These are phyloP conservation scores for Zootoca vivipara DNA, from an alignment of 2,113 vertebrate genomes.

Conservation along the genomic window DNA sequence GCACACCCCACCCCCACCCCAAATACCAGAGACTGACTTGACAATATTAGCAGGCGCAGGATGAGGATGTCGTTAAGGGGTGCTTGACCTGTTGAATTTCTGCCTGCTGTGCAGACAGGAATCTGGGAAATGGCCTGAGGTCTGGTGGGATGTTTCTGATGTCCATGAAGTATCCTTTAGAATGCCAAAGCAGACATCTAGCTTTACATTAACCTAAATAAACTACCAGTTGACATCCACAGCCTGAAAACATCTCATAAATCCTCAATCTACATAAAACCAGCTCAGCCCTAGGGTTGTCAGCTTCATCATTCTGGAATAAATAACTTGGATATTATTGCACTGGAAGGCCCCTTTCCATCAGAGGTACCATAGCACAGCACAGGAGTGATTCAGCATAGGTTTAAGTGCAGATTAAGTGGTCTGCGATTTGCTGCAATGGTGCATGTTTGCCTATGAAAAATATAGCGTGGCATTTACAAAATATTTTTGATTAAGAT, in stretches of 20 bases:
- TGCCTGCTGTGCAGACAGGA: background rate
- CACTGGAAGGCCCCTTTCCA: background rate
- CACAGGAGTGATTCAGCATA: background rate
- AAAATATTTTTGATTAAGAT: background rate
- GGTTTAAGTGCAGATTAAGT: background rate
- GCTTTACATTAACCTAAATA: background rate
- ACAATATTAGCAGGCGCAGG: background rate
- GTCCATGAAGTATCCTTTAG: background rate
- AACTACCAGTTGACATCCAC: background rate
- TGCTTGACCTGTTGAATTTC: background rate
- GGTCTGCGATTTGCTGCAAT: background rate
- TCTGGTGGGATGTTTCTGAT: background rate
- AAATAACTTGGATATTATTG: background rate
- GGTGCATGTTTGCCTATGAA: background rate
- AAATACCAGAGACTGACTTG: too few species aligned
- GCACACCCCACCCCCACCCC: background rate
- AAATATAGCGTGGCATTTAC: background rate
- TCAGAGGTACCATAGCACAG: background rate
- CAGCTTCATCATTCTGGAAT: background rate
- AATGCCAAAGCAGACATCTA: background rate
- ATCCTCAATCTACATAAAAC: background rate
- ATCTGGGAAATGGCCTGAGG: background rate
- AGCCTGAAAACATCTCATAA: background rate
- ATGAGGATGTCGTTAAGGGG: background rate
- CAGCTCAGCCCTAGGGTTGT: background rate